Conservation (phyloP, 2,888 invertebrate genomes). For the Lymantria dispar region DNA sequence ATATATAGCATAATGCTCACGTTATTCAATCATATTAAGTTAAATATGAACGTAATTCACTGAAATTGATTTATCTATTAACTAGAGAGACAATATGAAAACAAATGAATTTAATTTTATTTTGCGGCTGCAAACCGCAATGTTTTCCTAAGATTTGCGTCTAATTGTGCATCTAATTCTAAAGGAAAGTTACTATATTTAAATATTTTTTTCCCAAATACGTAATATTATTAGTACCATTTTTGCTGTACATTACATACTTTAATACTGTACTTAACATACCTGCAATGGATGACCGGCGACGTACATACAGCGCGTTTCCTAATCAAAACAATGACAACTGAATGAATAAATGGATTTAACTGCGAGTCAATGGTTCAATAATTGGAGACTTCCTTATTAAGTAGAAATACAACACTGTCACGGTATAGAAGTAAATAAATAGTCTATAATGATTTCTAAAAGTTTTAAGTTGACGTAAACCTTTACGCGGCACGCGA, state of each 20-base stretch:
- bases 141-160: constrained; percentile 40
- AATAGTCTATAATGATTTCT: constrained; percentile 18
- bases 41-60: background rate
- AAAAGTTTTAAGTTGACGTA: constrained; percentile 66
- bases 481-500: constrained; percentile 62
- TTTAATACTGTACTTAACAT: constrained; percentile 41
- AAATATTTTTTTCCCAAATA: constrained; percentile 8
- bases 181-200: constrained; percentile 11
- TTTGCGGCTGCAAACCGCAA: constrained; percentile 54
- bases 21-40: background rate
- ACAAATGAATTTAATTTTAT: constrained; percentile 25
- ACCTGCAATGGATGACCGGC: constrained; percentile 65
- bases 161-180: constrained; percentile 29
- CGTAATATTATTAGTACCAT: constrained; percentile 5
- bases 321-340: constrained; percentile 68
- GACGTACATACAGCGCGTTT: constrained; percentile 44
- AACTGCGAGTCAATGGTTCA: constrained; percentile 30
- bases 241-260: constrained; percentile 22
- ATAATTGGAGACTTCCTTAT: constrained; percentile 22
- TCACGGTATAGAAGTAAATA: constrained; percentile 27
- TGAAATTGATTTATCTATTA: constrained; percentile 1
- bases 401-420: constrained; percentile 40
- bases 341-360: constrained; percentile 45
- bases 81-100: constrained; percentile 7
- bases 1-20: background rate